Conservation (phyloP, 2,113 vertebrate genomes). For the Pheucticus melanocephalus region DNA sequence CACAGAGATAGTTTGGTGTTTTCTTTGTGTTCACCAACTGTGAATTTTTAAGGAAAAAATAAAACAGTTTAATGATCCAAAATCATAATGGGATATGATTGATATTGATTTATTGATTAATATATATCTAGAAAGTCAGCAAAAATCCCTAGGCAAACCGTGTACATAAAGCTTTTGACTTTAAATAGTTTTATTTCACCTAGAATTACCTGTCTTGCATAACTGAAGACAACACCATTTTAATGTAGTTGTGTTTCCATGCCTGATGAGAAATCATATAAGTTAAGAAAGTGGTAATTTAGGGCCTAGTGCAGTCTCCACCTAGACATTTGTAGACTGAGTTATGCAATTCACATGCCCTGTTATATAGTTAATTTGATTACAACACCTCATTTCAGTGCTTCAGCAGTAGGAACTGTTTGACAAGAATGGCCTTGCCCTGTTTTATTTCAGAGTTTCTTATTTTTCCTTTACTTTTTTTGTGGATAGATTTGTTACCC, state of each 20-base stretch:
- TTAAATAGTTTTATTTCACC: not conserved
- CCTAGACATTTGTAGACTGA: not conserved
- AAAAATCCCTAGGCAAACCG: not conserved
- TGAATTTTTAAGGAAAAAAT: not conserved
- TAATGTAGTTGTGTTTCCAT: not conserved
- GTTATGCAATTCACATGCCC: not conserved
- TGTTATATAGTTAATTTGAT: not conserved
- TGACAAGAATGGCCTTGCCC: constrained; percentile 9
- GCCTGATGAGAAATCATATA: not conserved
- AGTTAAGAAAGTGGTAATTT: constrained; percentile 8
- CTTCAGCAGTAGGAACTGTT: constrained; percentile 13
- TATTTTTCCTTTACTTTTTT: not conserved
- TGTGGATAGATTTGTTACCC: not conserved
- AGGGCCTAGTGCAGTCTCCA: not conserved
- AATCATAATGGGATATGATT: not conserved
- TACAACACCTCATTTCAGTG: not conserved
- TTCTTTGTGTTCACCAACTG: not conserved
- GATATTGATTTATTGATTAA: not conserved
- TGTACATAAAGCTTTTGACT: not conserved
- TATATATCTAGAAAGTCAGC: not conserved
- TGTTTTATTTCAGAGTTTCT: not conserved
- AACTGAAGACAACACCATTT: not conserved
- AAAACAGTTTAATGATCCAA: not conserved
- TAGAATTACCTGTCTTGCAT: not conserved
- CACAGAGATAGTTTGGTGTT: not conserved